Evolutionary conservation across 2,888 invertebrate species (phyloP).

Genomic region (Hermaeophaga mercurialis): DNA sequence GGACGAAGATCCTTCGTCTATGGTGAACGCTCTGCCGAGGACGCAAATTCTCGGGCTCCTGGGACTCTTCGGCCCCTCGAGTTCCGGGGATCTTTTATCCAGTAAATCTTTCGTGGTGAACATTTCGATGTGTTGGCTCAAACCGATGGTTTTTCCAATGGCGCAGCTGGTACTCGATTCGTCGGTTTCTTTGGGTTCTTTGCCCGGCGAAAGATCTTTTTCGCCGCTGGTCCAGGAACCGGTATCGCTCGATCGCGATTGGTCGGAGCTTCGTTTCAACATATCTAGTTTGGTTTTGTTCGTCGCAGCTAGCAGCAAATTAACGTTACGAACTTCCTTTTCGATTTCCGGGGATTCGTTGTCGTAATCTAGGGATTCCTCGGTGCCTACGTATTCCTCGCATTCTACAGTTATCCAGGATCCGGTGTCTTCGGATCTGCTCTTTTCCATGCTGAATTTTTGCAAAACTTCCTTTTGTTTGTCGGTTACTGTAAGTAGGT

Average conservation of each 20-base stretch:
- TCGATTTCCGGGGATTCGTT: slow-evolving; percentile 50
- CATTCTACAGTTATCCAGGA: slow-evolving; percentile 73
- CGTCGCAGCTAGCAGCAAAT: slow-evolving; percentile 57
- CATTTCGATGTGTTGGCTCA: slow-evolving; percentile 74
- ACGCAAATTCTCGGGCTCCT: slow-evolving; percentile 56
- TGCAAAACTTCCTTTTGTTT: slow-evolving; percentile 61
- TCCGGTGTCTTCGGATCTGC: slow-evolving; percentile 70
- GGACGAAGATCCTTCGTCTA: slow-evolving; percentile 55
- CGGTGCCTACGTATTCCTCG: slow-evolving; percentile 69
- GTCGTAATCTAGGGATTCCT: slow-evolving; percentile 66
- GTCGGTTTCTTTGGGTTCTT: slow-evolving; percentile 67
- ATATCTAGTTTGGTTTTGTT: slow-evolving; percentile 61
- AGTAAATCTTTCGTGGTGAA: slow-evolving; percentile 69
- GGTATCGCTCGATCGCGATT: slow-evolving; percentile 78
- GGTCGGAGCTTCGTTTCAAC: slow-evolving; percentile 72
- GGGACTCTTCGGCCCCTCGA: slow-evolving; percentile 47
- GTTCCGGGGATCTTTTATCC: slow-evolving; percentile 51
- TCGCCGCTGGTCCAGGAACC: slow-evolving; percentile 81
- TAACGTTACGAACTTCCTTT: slow-evolving; percentile 33
- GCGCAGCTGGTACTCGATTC: slow-evolving; percentile 80
- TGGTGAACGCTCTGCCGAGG: slow-evolving; percentile 56
- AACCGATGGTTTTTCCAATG: slow-evolving; percentile 77
- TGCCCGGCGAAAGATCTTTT: slow-evolving; percentile 70
- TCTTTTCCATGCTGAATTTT: slow-evolving; percentile 58
- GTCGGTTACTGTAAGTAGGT: slow-evolving; percentile 59